These are phyloP conservation scores for Hartigia nigra DNA, from an alignment of 2,888 invertebrate genomes.

Conservation along the genomic window DNA sequence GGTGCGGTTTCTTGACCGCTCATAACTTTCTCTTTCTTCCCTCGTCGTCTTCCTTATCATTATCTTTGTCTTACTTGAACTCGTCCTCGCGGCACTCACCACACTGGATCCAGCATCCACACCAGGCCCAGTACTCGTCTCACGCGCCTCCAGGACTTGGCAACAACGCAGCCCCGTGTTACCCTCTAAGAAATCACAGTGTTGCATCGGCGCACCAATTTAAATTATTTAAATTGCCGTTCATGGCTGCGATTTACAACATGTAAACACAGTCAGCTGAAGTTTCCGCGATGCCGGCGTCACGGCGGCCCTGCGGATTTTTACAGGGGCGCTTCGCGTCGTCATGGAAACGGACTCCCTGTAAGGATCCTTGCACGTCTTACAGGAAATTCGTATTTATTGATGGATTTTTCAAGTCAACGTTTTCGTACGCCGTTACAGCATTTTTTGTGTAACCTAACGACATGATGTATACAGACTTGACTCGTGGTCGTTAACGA, in stretches of 20 bases:
- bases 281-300: not conserved
- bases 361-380: not conserved
- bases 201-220: constrained; percentile 14
- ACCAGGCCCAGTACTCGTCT: not conserved
- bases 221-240: constrained; percentile 6
- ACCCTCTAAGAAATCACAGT: constrained; percentile 38
- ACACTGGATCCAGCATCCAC: constrained; percentile 19
- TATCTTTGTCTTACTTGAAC: not conserved
- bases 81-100: not conserved
- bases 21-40: not conserved
- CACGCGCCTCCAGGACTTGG: not conserved
- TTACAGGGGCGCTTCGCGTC: not conserved
- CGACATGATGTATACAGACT: not conserved
- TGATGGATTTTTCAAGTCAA: not conserved
- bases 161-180: not conserved
- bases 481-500: not conserved
- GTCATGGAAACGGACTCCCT: not conserved
- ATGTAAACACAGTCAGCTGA: not conserved
- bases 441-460: not conserved
- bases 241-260: not conserved
- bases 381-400: not conserved
- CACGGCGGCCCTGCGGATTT: not conserved
- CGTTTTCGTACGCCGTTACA: not conserved
- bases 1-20: constrained; percentile 27
- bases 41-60: not conserved